A percentile compares a stretch with the other conserved stretches of the same genome.
Conservation (phyloP, 2,113 vertebrate species). For the Beaufortia kweichowensis region DNA sequence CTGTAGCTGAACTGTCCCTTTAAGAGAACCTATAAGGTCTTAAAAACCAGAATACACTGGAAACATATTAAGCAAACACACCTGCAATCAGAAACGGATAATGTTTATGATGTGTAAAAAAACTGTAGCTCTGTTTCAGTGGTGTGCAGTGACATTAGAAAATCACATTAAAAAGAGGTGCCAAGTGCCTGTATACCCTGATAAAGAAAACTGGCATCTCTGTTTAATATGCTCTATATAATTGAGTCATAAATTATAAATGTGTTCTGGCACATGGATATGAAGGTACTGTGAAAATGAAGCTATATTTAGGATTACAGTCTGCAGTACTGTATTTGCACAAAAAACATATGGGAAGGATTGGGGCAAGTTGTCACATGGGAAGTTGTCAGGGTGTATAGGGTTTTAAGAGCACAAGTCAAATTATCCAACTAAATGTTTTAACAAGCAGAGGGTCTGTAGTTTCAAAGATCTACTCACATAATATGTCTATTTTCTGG, state of each 20-base stretch:
- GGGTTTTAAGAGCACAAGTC: no score
- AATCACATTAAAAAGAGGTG: not conserved
- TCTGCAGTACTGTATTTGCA: not conserved
- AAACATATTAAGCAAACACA: constrained; percentile 10
- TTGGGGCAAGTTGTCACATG: not conserved
- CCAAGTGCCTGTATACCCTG: not conserved
- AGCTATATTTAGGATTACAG: not conserved
- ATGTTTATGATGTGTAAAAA: constrained; percentile 32
- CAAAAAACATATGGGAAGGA: not conserved
- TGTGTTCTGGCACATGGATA: not conserved
- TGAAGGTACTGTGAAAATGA: not conserved
- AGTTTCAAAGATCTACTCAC: no score
- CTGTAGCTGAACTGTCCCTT: no score
- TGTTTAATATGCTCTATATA: not conserved
- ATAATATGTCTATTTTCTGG: no score
- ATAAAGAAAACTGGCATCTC: not conserved
- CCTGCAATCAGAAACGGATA: constrained; percentile 14
- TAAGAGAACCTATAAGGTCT: no score
- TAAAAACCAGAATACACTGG: not conserved
- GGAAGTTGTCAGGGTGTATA: no score
- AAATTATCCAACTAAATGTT: no score
- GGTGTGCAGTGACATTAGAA: constrained; percentile 16
- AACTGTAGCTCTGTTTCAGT: not conserved
- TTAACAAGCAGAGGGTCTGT: no score
- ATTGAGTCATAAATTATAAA: not conserved